These are phyloP conservation scores for Nasonia oneida DNA, from an alignment of 2,888 invertebrate species.

Conservation along the genomic window DNA sequence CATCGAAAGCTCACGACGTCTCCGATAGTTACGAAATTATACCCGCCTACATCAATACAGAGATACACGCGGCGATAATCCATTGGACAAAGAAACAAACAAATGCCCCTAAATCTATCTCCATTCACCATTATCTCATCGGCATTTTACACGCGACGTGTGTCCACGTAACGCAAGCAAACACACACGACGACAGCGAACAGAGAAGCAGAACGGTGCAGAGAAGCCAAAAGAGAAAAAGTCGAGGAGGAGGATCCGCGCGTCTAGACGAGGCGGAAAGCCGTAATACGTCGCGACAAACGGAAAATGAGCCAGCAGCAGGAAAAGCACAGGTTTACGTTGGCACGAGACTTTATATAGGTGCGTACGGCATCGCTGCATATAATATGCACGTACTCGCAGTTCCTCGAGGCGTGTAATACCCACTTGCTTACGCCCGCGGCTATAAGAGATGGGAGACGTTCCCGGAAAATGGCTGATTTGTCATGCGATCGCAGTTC, in stretches of 20 bases:
- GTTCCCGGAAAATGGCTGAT: constrained; percentile 32
- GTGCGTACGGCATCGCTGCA: not conserved
- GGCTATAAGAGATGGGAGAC: not conserved
- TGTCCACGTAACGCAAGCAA: not conserved
- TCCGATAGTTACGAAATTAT: not conserved
- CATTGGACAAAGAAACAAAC: constrained; percentile 4
- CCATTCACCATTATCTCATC: constrained; percentile 19
- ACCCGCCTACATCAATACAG: not conserved
- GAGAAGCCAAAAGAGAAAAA: not conserved
- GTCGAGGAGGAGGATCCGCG: not conserved
- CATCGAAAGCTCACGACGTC: not conserved
- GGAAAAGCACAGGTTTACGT: not conserved
- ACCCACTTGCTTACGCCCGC: not conserved
- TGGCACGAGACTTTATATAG: not conserved
- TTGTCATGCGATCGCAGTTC: constrained; percentile 2
- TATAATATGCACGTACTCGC: not conserved
- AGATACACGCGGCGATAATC: not conserved
- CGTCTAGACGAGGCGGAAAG: not conserved
- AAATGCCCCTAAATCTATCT: not conserved
- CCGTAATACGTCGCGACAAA: too few species aligned
- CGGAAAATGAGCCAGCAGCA: too few species aligned
- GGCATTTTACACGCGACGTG: not conserved
- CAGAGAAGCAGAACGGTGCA: not conserved
- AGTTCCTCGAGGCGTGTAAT: not conserved
- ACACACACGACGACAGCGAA: not conserved